A percentile compares a stretch with the other conserved stretches of the same genome.
Evolutionary conservation across 2,113 vertebrate species (phyloP).

Genomic region (Aix galericulata): DNA sequence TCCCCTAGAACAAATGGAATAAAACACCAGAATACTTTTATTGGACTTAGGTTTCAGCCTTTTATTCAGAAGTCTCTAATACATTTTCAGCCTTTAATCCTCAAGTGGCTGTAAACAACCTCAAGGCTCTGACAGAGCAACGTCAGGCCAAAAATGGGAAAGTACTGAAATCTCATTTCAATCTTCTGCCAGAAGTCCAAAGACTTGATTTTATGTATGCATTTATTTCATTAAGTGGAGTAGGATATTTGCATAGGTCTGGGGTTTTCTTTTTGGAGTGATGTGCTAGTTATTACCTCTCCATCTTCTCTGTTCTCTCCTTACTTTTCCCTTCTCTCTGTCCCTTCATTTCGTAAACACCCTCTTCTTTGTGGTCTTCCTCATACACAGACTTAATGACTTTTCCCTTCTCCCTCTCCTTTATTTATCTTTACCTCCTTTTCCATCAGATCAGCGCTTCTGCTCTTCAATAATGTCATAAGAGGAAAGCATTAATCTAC

Average conservation of each 20-base stretch:
- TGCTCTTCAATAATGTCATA: neutral
- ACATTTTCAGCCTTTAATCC: neutral
- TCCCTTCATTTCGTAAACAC: neutral
- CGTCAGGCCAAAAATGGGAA: neutral
- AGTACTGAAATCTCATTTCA: neutral
- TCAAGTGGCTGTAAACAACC: neutral
- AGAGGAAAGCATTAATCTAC: neutral
- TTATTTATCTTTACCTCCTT: neutral
- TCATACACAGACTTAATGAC: neutral
- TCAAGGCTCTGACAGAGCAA: neutral
- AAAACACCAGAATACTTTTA: neutral
- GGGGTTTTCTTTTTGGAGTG: neutral
- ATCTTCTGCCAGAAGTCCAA: neutral
- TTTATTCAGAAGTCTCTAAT: neutral
- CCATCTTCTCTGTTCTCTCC: neutral
- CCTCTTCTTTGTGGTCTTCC: neutral
- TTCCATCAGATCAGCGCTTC: neutral
- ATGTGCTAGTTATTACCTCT: neutral
- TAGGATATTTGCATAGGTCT: neutral
- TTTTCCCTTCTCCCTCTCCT: neutral
- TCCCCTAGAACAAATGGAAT: neutral
- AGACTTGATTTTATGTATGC: neutral
- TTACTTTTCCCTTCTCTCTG: neutral
- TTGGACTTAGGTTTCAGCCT: neutral
- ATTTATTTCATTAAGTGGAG: neutral